phyloP scores from a whole-genome alignment of 1,140 invertebrate genomes.

The Ruditapes philippinarum region DNA sequence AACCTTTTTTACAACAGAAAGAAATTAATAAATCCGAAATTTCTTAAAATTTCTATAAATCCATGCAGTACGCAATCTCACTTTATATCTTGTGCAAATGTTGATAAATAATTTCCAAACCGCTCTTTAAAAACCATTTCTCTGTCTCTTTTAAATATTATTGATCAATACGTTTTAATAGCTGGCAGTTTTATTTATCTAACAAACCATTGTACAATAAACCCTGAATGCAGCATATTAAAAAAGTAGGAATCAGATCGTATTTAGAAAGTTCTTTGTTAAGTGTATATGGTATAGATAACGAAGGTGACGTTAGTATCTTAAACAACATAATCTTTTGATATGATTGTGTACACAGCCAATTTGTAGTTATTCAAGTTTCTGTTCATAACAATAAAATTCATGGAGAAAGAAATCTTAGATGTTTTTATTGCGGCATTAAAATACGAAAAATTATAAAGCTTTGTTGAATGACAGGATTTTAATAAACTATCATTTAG shows the following conservation, averaged over 20 bases:
- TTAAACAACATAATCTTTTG: background rate
- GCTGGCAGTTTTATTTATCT: background rate
- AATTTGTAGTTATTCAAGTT: background rate
- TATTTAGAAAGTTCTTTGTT: conserved; percentile 5
- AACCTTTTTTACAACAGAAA: too few species aligned
- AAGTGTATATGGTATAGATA: background rate
- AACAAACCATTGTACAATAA: background rate
- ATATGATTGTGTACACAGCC: too few species aligned
- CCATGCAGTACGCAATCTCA: too few species aligned
- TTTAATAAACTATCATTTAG: too few species aligned
- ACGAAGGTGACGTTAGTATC: background rate
- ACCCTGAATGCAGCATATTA: background rate
- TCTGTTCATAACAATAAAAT: too few species aligned
- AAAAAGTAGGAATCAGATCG: background rate
- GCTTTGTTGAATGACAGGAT: too few species aligned
- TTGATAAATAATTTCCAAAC: background rate
- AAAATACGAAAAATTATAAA: too few species aligned
- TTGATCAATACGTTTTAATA: conserved; percentile 7
- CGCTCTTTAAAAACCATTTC: background rate
- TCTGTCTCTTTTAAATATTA: background rate
- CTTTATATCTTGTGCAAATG: background rate
- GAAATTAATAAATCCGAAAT: too few species aligned
- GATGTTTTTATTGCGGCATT: too few species aligned
- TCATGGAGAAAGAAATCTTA: too few species aligned
- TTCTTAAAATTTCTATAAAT: too few species aligned